These are phyloP conservation scores for Stichodactyla helianthus DNA, from an alignment of 64 coral and sea anemone genomes.

Conservation along the genomic window DNA sequence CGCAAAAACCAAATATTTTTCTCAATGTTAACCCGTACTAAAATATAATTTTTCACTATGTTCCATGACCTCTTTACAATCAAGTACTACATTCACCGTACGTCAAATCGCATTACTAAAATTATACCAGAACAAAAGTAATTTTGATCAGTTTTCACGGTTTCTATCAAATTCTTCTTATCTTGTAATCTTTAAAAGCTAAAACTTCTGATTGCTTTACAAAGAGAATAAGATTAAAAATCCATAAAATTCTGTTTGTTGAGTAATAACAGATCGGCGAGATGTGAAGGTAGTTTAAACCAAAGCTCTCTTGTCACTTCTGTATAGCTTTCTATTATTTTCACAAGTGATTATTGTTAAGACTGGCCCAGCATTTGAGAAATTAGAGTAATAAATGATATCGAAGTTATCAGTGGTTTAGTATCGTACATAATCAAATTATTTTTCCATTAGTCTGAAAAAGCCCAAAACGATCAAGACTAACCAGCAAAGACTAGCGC, in stretches of 20 bases:
- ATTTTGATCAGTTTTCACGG: neutral
- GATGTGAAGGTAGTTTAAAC: neutral
- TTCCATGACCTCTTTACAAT: neutral
- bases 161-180: neutral
- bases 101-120: neutral
- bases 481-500: neutral
- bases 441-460: neutral
- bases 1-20: neutral
- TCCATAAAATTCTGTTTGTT: neutral
- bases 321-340: neutral
- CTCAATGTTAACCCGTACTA: neutral
- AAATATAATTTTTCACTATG: neutral
- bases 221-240: conserved; percentile 16
- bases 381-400: conserved; percentile 8
- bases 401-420: conserved; percentile 6
- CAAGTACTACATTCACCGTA: neutral
- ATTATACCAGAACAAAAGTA: neutral
- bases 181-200: conserved; percentile 11
- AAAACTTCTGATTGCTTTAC: conserved; percentile 4
- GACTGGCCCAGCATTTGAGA: neutral
- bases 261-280: neutral
- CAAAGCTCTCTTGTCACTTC: neutral
- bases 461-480: neutral
- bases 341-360: conserved; percentile 10
- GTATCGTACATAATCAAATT: conserved; percentile 4